Conservation (phyloP, 1,140 invertebrate species). For the Drosophila watanabei region DNA sequence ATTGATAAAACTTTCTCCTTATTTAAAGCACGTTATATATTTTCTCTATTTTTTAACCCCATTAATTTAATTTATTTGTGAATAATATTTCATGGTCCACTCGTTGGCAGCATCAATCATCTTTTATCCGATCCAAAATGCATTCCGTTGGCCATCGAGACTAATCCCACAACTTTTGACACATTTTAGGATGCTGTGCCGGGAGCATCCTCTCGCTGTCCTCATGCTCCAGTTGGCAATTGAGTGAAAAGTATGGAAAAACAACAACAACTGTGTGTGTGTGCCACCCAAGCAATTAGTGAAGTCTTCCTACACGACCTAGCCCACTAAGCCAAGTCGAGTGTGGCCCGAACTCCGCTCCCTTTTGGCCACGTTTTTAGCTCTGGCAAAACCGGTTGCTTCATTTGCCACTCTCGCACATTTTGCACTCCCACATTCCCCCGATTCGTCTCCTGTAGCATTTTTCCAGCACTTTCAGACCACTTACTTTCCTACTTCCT, state of each 20-base stretch:
- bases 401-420: constrained; percentile 38
- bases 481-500: constrained; percentile 69
- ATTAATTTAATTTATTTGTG: constrained; percentile 9
- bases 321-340: constrained; percentile 76
- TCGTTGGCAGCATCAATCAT: constrained; percentile 34
- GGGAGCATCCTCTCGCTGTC: constrained; percentile 1
- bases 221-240: constrained; percentile 77
- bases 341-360: constrained; percentile 22
- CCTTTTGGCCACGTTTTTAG: neutral
- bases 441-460: neutral
- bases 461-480: constrained; percentile 32
- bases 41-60: neutral
- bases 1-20: too few relatives aligned
- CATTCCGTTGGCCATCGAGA: constrained; percentile 62
- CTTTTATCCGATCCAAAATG: constrained; percentile 54
- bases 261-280: too few relatives aligned
- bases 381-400: constrained; percentile 61
- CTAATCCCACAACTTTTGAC: constrained; percentile 74
- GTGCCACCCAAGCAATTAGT: constrained; percentile 81
- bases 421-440: constrained; percentile 10
- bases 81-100: neutral
- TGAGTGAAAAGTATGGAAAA: constrained; percentile 46
- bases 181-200: constrained; percentile 56
- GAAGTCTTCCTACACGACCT: constrained; percentile 74
- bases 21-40: too few relatives aligned